A percentile compares a stretch with the other conserved stretches of the same genome.
Evolutionary conservation across 2,888 invertebrate genomes (phyloP).

Genomic region (Watsonalla cultraria): DNA sequence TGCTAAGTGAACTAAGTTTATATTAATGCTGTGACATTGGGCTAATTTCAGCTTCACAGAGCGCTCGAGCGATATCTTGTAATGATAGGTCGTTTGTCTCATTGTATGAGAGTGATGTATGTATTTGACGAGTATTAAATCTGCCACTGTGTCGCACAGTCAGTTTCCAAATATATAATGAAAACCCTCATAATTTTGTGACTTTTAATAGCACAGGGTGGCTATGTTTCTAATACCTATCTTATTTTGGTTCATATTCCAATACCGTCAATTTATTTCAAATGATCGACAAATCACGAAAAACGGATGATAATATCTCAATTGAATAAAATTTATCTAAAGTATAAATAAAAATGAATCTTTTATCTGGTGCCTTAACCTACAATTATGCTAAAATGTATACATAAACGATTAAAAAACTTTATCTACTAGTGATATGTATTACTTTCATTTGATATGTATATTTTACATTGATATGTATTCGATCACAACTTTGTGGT

Average conservation of each 20-base stretch:
- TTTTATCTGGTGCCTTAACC: conserved; percentile 42
- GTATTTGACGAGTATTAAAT: no score
- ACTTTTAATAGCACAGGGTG: no score
- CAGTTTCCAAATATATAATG: no score
- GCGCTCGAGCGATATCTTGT: no score
- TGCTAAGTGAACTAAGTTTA: no score
- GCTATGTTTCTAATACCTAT: not conserved
- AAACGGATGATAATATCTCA: not conserved
- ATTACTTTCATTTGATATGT: conserved; percentile 54
- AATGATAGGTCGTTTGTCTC: no score
- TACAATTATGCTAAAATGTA: conserved; percentile 57
- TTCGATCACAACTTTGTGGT: conserved; percentile 57
- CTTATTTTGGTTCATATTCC: not conserved
- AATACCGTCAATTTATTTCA: not conserved
- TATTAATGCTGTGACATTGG: no score
- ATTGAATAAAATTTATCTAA: conserved; percentile 10
- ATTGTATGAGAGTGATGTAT: no score
- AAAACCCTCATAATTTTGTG: no score
- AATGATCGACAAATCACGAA: not conserved
- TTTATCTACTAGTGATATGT: conserved; percentile 66
- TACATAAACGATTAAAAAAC: conserved; percentile 71
- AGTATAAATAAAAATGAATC: conserved; percentile 44
- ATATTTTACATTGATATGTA: conserved; percentile 36
- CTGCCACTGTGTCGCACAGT: no score
- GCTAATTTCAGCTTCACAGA: no score